Evolutionary conservation across 2,113 vertebrate species (phyloP).

Genomic region (Pedetes capensis): DNA sequence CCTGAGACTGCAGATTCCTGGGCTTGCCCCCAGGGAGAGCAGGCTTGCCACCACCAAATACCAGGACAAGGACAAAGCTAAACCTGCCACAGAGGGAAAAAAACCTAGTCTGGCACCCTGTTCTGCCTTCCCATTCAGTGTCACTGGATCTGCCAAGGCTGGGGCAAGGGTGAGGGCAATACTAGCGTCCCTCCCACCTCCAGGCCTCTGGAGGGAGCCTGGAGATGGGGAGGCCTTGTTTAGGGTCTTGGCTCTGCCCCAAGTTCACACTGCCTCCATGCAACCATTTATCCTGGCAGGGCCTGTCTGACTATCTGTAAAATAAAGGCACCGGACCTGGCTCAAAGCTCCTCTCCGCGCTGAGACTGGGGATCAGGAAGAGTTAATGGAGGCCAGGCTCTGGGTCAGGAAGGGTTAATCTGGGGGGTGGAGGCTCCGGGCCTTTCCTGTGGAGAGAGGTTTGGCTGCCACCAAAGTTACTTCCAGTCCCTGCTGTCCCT

Average conservation of each 20-base stretch:
- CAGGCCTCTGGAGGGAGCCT: slow-evolving; percentile 7
- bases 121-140: too few relatives aligned
- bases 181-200: too few relatives aligned
- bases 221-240: not conserved
- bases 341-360: not conserved
- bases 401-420: slow-evolving; percentile 79
- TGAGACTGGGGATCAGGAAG: slow-evolving; percentile 44
- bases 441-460: slow-evolving; percentile 77
- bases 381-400: slow-evolving; percentile 46
- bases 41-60: not conserved
- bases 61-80: not conserved
- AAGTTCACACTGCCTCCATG: not conserved
- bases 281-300: not conserved
- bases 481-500: slow-evolving; percentile 62
- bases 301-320: not conserved
- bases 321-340: not conserved
- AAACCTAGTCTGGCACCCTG: too few relatives aligned
- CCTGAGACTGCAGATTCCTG: not conserved
- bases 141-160: too few relatives aligned
- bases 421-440: slow-evolving; percentile 74
- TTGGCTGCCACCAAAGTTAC: slow-evolving; percentile 72
- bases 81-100: not conserved
- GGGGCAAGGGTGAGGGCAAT: too few relatives aligned
- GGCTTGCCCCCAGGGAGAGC: not conserved
- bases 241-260: not conserved